Evolutionary conservation across 2,888 invertebrate species (phyloP).

Genomic region (Leucoptera coffeella): DNA sequence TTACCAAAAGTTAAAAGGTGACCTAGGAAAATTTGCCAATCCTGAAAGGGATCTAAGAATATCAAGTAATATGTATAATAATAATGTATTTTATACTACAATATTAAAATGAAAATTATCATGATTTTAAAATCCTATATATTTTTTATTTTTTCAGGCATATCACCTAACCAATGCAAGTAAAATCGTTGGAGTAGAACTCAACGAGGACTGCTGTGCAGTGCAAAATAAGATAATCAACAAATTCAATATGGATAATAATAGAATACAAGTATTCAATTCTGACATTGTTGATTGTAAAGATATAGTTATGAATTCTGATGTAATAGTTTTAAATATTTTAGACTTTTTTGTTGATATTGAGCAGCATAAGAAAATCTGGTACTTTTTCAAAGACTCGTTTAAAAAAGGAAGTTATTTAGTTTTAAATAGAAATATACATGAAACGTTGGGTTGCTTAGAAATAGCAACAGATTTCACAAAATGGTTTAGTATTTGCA

Average conservation of each 20-base stretch:
- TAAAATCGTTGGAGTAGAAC: constrained; percentile 62
- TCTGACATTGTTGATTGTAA: constrained; percentile 51
- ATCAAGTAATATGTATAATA: too few relatives aligned
- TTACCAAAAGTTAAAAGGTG: too few relatives aligned
- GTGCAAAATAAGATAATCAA: constrained; percentile 53
- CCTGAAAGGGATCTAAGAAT: too few relatives aligned
- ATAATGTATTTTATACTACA: too few relatives aligned
- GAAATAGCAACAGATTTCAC: constrained; percentile 37
- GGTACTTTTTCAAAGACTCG: constrained; percentile 51
- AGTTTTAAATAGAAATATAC: constrained; percentile 54
- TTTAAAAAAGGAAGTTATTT: constrained; percentile 51
- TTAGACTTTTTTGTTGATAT: constrained; percentile 61
- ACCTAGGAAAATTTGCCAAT: too few relatives aligned
- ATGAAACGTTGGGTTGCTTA: constrained; percentile 39
- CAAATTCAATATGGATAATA: constrained; percentile 40
- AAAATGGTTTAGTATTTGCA: constrained; percentile 38
- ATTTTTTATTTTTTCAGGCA: constrained; percentile 37
- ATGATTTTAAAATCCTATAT: constrained; percentile 1
- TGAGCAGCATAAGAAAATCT: constrained; percentile 53
- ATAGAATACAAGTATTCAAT: constrained; percentile 49
- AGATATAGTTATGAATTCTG: constrained; percentile 46
- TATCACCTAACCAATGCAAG: constrained; percentile 52
- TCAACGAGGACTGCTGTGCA: constrained; percentile 59
- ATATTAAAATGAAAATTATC: too few relatives aligned
- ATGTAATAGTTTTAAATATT: constrained; percentile 62